Conservation (phyloP, 2,888 invertebrate genomes). For the Lacanobia wlatinum region DNA sequence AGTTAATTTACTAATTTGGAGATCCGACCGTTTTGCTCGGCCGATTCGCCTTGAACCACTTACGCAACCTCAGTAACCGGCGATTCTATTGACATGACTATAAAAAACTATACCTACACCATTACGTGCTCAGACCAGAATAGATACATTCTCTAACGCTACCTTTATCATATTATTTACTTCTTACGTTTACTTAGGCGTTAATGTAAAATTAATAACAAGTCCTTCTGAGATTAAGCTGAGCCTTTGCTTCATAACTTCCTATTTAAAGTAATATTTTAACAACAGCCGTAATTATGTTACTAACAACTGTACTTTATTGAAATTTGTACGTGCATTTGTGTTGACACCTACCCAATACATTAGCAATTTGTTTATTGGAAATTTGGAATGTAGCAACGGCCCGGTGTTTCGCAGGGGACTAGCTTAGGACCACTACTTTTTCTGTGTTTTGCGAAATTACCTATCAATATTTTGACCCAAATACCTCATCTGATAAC, state of each 20-base stretch:
- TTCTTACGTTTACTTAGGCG: constrained; percentile 25
- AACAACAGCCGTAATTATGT: constrained; percentile 56
- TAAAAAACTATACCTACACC: constrained; percentile 30
- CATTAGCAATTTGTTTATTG: constrained; percentile 67
- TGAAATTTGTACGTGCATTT: constrained; percentile 69
- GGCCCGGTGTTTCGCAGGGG: constrained; percentile 64
- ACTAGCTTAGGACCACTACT: constrained; percentile 47
- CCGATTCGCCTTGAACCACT: constrained; percentile 84
- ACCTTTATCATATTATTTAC: constrained; percentile 8
- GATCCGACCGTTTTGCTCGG: constrained; percentile 75
- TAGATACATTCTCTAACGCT: constrained; percentile 7
- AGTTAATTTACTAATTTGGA: constrained; percentile 71
- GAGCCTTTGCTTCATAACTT: constrained; percentile 56
- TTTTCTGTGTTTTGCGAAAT: constrained; percentile 62
- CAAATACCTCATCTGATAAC: constrained; percentile 64
- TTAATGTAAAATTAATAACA: constrained; percentile 27
- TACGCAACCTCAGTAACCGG: constrained; percentile 74
- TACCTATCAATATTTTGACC: constrained; percentile 68
- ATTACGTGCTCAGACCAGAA: constrained; percentile 18
- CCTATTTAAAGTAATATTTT: constrained; percentile 59
- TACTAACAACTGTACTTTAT: constrained; percentile 61
- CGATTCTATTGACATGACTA: constrained; percentile 64
- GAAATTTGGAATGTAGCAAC: constrained; percentile 68
- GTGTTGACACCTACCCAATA: constrained; percentile 68
- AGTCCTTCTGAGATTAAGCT: constrained; percentile 42